Evolutionary conservation across 2,113 vertebrate genomes (phyloP), one percentile per base, ranked within the genome.

Genomic region (Dolichallabes microphthalmus): DNA sequence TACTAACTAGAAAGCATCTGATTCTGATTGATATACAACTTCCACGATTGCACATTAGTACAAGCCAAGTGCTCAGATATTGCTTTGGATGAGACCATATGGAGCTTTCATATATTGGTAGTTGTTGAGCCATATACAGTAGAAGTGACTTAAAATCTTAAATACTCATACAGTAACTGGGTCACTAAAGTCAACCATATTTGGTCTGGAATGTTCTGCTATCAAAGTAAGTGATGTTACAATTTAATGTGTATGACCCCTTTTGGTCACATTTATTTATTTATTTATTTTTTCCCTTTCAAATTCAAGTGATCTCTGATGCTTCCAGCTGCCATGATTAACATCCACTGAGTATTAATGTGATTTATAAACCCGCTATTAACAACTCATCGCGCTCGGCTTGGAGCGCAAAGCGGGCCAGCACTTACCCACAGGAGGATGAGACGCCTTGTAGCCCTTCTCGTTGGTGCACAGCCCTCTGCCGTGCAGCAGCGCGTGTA

Each of bases 401-500:
- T 50, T 80, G n/a, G 69, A 58, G 79, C 61, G 22, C 78, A 50
- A 25, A 76, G 35, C 52, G 68, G 66, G 82, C 87, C 85, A 77
- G 77, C 88, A 96, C 97, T 97, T 95, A 99, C 98, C 97, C 92
- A 92, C 87, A 55, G 93, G 91, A n/a, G 91, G 91, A 83, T 93
- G 93, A 22, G 95, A 94, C 89, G 97, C 95, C 82, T 97, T 96
- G 96, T 98, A 97, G 94, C 95, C 97, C 94, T 98, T 98, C 92
- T 98, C 97, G 93, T 96, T 97, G 90, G 96, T 96, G 94, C 98
- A 99, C 91, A 97, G 92, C 86, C 97, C 98, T 84, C 97, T 94
- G 92, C 97, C 98, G 91, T 99, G 97, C 78, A 99, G 97, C 81
- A 99, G 94, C 86, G 98, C 98, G 88, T 99, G 97, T 92, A 99